Evolutionary conservation across 2,797 vertebrate genomes (phyloP).

Genomic region (Premnoplex brunnescens): DNA sequence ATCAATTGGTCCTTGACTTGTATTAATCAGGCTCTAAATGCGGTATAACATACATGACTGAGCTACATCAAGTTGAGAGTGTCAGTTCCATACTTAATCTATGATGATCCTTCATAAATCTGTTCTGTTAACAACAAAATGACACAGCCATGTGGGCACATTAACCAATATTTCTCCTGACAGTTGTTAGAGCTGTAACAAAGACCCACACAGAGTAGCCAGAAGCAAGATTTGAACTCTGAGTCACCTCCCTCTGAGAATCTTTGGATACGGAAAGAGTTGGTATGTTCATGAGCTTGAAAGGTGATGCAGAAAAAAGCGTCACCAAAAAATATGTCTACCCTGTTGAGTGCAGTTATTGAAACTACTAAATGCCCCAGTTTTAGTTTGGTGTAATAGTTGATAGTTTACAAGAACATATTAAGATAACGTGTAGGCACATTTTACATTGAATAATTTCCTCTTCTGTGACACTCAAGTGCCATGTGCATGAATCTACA

Average conservation of each 20-base stretch:
- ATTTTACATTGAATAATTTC: not conserved
- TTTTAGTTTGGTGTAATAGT: not conserved
- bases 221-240: not conserved
- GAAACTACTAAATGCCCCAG: not conserved
- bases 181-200: not conserved
- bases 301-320: not conserved
- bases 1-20: not conserved
- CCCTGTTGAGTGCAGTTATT: rapidly evolving
- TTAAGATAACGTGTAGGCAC: rapidly evolving
- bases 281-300: not conserved
- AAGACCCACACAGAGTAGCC: not conserved
- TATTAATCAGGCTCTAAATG: not conserved
- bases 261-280: not conserved
- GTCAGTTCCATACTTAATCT: not conserved
- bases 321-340: not conserved
- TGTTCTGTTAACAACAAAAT: not conserved
- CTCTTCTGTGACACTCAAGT: not conserved
- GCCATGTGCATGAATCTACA: not conserved
- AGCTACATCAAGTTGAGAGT: not conserved
- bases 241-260: not conserved
- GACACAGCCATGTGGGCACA: not conserved
- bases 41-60: rapidly evolving
- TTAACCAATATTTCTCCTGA: not conserved
- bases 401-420: not conserved
- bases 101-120: not conserved